These are phyloP conservation scores for Malurus leucopterus DNA, from an alignment of 2,797 vertebrate species.

Conservation along the genomic window DNA sequence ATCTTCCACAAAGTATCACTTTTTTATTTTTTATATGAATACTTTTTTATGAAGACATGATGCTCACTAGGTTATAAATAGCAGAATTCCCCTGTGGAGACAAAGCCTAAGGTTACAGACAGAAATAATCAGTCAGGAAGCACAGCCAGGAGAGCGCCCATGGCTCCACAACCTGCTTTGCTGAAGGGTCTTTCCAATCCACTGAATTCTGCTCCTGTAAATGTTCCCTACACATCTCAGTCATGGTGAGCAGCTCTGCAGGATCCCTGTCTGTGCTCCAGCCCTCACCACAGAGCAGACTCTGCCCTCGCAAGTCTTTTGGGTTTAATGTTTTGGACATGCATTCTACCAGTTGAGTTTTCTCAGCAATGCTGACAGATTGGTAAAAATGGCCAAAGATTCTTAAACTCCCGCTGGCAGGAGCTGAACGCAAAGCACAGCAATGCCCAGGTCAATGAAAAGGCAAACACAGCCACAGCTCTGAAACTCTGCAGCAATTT, in stretches of 20 bases:
- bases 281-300: background rate
- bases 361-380: background rate
- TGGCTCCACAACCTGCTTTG: background rate
- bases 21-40: background rate
- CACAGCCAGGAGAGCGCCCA: background rate
- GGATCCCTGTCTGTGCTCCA: background rate
- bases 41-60: background rate
- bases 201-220: background rate
- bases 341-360: background rate
- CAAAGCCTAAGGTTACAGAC: background rate
- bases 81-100: background rate
- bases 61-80: background rate
- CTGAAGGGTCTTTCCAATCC: background rate
- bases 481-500: background rate
- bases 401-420: background rate
- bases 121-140: background rate
- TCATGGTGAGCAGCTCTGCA: background rate
- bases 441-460: background rate
- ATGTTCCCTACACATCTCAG: background rate
- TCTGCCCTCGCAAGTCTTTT: background rate
- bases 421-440: background rate
- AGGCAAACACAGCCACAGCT: background rate
- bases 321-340: background rate
- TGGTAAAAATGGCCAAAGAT: background rate
- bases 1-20: background rate